Evolutionary conservation across 35 echinoderm and acorn worm species (phyloP), one percentile per base, ranked within the genome.

Genomic region (Heliocidaris erythrogramma): DNA sequence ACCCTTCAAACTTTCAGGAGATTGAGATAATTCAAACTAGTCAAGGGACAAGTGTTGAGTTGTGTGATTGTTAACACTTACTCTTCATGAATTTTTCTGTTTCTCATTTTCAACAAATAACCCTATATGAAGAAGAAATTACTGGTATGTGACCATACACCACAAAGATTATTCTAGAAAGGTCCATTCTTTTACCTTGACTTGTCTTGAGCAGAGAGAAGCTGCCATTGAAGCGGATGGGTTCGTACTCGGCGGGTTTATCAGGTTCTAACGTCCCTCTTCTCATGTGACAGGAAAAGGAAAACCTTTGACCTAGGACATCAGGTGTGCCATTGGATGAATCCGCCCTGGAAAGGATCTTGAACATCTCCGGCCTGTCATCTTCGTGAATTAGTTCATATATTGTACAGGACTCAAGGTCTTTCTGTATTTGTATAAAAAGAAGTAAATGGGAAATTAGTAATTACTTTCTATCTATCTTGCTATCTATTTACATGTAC

Each of bases 331-430:
- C 94, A 42, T 85, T 90, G 86, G 96, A 96, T 13, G 88, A 85
- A 47, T 99, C 96, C 48, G 97, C 98, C 87, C 95, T 85, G 27
- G 96, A 94, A 18, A 99, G 94, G 53, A 99, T 99, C 96, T 99
- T 99, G 85, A 96, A 99, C 91, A 99, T 99, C 50, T 99, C 97
- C 18, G 96, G 98, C 89, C 98, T 96, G 95, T 97, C 95, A 89
- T 99, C 98, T 92, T 97, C 98, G 35, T 97, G 98, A 7, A 97
- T 94, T 30, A 97, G 85, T 86, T 99, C 98, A 91, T 99, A 99
- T 93, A 99, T 99, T 21, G 96, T 99, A 85, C 95, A 95, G 49
- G 85, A 94, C 88, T 97, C 91, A 84, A 97, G 94, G 47, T 99
- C 98, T 94, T 97, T 96, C 98, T 99, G 94, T 47, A 94, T 78